These are phyloP conservation scores for Agrotis exclamationis DNA, from an alignment of 2,888 invertebrate genomes.

Conservation along the genomic window DNA sequence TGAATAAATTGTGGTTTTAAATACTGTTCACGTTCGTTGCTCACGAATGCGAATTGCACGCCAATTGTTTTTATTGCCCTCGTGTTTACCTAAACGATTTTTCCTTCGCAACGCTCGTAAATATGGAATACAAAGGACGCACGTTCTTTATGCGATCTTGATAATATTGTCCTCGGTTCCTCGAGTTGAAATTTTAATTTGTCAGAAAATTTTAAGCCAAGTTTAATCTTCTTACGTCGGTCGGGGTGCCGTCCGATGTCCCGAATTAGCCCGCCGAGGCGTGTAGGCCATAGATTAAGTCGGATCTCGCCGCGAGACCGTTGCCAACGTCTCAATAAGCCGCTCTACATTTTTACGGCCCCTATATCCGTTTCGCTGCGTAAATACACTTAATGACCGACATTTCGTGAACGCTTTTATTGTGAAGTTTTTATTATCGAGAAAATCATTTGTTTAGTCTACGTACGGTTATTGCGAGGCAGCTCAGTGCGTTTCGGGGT, in stretches of 20 bases:
- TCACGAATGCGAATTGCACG: slow-evolving; percentile 79
- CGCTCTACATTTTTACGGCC: slow-evolving; percentile 88
- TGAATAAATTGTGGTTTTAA: slow-evolving; percentile 84
- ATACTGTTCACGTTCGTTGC: slow-evolving; percentile 78
- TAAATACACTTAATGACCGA: slow-evolving; percentile 90
- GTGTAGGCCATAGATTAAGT: slow-evolving; percentile 83
- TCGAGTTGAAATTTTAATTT: slow-evolving; percentile 83
- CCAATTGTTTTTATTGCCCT: slow-evolving; percentile 79
- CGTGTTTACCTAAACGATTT: slow-evolving; percentile 83
- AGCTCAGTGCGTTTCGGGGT: slow-evolving; percentile 86
- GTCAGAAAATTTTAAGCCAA: slow-evolving; percentile 77
- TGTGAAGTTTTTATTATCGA: slow-evolving; percentile 90
- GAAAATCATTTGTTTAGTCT: slow-evolving; percentile 91
- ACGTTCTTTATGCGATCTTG: slow-evolving; percentile 81
- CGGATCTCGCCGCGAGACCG: slow-evolving; percentile 77
- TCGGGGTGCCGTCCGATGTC: slow-evolving; percentile 68
- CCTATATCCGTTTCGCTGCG: slow-evolving; percentile 90
- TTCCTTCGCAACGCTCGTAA: slow-evolving; percentile 79
- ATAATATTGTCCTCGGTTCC: slow-evolving; percentile 79
- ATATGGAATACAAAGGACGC: slow-evolving; percentile 80
- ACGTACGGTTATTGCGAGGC: slow-evolving; percentile 88
- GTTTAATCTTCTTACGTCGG: slow-evolving; percentile 76
- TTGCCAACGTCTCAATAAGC: slow-evolving; percentile 90
- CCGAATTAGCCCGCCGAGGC: slow-evolving; percentile 80
- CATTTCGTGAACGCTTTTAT: slow-evolving; percentile 90